Evolutionary conservation across 2,888 invertebrate genomes (phyloP), one percentile per base, ranked within the genome.

Genomic region (Galerucella pusilla): DNA sequence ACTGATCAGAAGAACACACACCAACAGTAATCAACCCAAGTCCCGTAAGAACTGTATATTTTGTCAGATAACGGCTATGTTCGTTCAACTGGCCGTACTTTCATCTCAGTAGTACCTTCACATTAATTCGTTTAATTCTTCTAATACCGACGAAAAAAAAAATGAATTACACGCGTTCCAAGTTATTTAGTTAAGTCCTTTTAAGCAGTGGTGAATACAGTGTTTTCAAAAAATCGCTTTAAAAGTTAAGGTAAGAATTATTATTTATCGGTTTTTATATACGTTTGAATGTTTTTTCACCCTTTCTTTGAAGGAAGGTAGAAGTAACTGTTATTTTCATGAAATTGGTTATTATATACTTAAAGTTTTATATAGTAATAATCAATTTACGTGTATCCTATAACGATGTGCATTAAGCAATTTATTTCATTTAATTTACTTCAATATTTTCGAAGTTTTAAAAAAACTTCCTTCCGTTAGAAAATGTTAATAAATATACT

Each of bases 41-140:
- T 61, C 61, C 61, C 61, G 61, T 61, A 61, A 83, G 81, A 84
- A 84, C 84, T 83, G 84, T 84, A 20, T 20, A 84, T 82, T 83
- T 83, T 35, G 80, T 77, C 73, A 79, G 80, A 82, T 84, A 83
- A 84, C 83, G 83, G 83, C 82, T 84, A 84, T 77, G 79, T 79
- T 78, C 79, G 81, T 80, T 81, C 81, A 82, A 80, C 81, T 81
- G 81, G 28, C 74, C 77, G 76, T 77, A 78, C 79, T 80, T 78
- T 61, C 61, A 68, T 66, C 67, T 72, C 70, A 63, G 54, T 42
- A 35, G 35, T 64, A 57, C 52, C 20, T 71, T 64, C 20, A 42
- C 12, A 54, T 16, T 65, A 35, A 25, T 66, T 25, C 54, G 35
- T 52, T 67, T 67, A 67, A 67, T 25, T 45, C 45, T 12, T 69